These are phyloP conservation scores for Homarus americanus DNA, from an alignment of 1,140 invertebrate species.

Conservation along the genomic window DNA sequence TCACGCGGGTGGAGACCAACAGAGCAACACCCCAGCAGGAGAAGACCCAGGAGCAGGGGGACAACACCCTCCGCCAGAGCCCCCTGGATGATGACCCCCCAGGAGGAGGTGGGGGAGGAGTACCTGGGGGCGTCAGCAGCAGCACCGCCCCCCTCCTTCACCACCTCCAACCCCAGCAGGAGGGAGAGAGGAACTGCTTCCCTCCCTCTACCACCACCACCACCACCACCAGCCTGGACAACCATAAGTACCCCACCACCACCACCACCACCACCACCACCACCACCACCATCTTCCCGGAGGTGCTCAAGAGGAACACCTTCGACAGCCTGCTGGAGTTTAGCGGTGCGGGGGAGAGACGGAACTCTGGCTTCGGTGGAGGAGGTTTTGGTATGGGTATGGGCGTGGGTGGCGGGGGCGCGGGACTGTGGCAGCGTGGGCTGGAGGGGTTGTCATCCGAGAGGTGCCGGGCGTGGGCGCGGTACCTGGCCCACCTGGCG, in stretches of 20 bases:
- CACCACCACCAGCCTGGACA: background rate
- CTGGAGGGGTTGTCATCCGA: conserved; percentile 56
- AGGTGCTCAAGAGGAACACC: background rate
- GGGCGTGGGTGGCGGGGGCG: conserved; percentile 11
- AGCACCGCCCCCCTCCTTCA: background rate
- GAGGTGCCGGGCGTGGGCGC: conserved; percentile 53
- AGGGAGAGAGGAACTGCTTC: background rate
- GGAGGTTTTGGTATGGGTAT: background rate
- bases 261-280: background rate
- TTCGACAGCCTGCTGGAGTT: background rate
- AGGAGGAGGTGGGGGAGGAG: too few relatives aligned
- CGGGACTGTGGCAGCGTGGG: conserved; percentile 42
- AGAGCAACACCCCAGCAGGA: background rate
- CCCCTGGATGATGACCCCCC: background rate
- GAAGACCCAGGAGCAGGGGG: background rate
- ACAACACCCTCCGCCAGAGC: background rate
- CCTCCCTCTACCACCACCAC: background rate
- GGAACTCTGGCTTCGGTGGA: background rate
- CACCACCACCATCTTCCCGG: background rate
- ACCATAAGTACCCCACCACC: background rate
- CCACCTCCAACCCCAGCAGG: background rate
- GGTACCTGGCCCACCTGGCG: conserved; percentile 57
- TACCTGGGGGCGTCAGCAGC: background rate
- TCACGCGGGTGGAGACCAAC: background rate
- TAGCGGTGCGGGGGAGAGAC: background rate